Conservation (phyloP, 2,113 vertebrate genomes). For the Patagioenas fasciata region DNA sequence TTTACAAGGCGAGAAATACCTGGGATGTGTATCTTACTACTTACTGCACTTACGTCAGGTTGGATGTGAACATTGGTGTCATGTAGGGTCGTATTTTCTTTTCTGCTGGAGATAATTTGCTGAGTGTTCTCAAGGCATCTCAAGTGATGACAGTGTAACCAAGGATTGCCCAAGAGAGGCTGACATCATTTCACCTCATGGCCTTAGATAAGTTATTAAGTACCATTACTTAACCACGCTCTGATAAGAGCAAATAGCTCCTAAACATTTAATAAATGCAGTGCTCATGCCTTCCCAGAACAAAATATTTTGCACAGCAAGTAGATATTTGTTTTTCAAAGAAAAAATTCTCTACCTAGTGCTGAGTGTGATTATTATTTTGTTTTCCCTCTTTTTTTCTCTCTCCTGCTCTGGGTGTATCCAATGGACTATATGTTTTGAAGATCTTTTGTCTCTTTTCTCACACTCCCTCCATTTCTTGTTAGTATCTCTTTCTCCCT, state of each 20-base stretch:
- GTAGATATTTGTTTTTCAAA: neutral
- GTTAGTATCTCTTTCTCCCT: neutral
- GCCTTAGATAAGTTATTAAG: neutral
- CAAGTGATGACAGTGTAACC: neutral
- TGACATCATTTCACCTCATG: neutral
- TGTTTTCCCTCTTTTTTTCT: neutral
- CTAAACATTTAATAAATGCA: neutral
- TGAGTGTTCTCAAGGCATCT: neutral
- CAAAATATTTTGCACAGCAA: neutral
- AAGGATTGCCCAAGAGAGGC: neutral
- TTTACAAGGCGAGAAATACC: neutral
- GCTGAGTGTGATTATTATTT: neutral
- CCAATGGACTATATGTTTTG: no score
- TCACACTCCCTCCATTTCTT: neutral
- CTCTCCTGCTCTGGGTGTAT: neutral
- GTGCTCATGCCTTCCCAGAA: neutral
- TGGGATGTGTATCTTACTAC: neutral
- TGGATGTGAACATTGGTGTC: neutral
- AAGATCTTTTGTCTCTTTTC: neutral
- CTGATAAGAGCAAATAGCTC: neutral
- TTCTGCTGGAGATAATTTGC: neutral
- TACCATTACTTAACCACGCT: neutral
- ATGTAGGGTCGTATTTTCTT: no score
- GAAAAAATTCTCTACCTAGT: neutral
- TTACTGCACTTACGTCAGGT: neutral